These are phyloP conservation scores for Gryon sp. DNA, from an alignment of 1,140 invertebrate genomes.

Conservation along the genomic window DNA sequence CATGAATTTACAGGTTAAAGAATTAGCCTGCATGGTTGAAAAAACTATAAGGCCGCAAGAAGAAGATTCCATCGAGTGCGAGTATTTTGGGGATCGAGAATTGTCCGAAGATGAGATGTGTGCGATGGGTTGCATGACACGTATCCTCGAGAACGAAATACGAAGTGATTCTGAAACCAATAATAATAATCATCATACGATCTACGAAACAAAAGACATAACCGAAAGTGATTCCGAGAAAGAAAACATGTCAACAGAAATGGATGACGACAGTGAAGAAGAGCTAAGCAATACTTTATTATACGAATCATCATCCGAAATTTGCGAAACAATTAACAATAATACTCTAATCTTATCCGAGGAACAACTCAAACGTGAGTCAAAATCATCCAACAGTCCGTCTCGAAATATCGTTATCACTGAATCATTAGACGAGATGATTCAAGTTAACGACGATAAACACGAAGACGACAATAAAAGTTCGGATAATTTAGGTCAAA, in stretches of 20 bases:
- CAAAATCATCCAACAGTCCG: constrained; percentile 12
- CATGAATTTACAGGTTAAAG: constrained; percentile 75
- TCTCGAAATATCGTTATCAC: not conserved
- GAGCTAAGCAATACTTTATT: constrained; percentile 61
- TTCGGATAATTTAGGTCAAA: constrained; percentile 36
- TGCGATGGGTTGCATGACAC: constrained; percentile 38
- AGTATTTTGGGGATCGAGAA: constrained; percentile 37
- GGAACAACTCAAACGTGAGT: constrained; percentile 28
- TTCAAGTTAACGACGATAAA: no score
- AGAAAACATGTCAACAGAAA: not conserved
- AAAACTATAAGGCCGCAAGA: constrained; percentile 68
- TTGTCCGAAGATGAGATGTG: constrained; percentile 39
- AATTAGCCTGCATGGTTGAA: constrained; percentile 73
- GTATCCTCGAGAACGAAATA: constrained; percentile 31
- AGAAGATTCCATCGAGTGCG: constrained; percentile 25
- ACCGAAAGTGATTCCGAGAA: constrained; percentile 28
- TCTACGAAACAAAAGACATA: constrained; percentile 17
- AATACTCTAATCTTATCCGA: constrained; percentile 32
- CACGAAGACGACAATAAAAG: constrained; percentile 34
- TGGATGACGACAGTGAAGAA: constrained; percentile 38
- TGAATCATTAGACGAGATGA: no score
- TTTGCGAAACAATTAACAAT: constrained; percentile 23
- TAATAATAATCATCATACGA: constrained; percentile 23
- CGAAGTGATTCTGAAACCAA: constrained; percentile 27
- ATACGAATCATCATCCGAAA: constrained; percentile 55